phyloP scores from a whole-genome alignment of 2,113 vertebrate species.

The Cyanoliseus patagonus region DNA sequence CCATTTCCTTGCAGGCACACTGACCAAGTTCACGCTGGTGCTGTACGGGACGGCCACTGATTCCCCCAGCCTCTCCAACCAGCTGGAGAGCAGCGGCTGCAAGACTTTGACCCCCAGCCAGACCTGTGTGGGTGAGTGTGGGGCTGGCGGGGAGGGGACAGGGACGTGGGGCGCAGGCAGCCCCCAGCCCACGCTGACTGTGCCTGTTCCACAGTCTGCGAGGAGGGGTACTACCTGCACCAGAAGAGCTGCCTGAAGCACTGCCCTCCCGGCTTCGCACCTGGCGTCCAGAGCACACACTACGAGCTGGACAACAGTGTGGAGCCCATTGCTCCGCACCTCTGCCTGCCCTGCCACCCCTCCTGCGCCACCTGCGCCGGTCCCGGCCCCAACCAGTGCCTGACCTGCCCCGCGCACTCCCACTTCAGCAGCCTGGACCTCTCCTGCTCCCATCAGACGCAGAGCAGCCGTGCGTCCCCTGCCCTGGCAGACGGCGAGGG shows the following conservation, averaged over 20 bases:
- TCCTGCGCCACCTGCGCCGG: constrained; percentile 88
- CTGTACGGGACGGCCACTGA: constrained; percentile 88
- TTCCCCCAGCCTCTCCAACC: constrained; percentile 76
- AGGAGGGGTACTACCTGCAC: constrained; percentile 91
- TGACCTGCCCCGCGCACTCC: constrained; percentile 89
- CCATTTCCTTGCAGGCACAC: constrained; percentile 72
- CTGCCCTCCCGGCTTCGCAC: constrained; percentile 86
- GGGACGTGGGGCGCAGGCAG: rapidly evolving
- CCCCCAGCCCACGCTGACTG: not conserved
- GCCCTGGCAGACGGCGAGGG: constrained; percentile 36
- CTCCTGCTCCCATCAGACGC: constrained; percentile 89
- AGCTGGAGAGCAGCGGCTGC: constrained; percentile 91
- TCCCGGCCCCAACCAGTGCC: constrained; percentile 81
- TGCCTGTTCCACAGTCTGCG: constrained; percentile 81
- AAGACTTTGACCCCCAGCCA: constrained; percentile 91
- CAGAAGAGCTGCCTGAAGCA: constrained; percentile 91
- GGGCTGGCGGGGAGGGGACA: rapidly evolving
- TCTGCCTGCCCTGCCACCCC: constrained; percentile 88
- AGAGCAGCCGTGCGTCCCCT: constrained; percentile 88
- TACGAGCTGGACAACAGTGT: constrained; percentile 86
- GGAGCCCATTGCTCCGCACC: constrained; percentile 83
- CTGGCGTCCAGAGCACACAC: constrained; percentile 79
- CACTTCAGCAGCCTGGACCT: constrained; percentile 81
- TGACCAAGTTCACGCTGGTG: constrained; percentile 91
- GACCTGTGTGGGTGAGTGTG: constrained; percentile 92